Evolutionary conservation across 2,888 invertebrate genomes (phyloP).

Genomic region (Periphyllus acericola): DNA sequence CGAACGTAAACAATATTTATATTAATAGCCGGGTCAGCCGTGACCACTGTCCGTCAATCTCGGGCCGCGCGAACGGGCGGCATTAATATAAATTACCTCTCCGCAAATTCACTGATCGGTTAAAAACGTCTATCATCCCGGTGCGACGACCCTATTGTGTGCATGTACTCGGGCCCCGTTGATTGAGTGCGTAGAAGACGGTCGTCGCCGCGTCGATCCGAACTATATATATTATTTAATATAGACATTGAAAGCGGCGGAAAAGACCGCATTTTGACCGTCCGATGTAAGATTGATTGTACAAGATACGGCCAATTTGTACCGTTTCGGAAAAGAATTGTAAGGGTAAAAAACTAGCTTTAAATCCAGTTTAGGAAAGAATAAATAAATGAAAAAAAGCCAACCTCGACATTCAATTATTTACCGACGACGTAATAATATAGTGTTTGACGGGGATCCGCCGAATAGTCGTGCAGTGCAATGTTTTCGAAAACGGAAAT

Average conservation of each 20-base stretch:
- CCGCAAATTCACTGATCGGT: too few relatives aligned
- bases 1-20: too few relatives aligned
- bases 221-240: background rate
- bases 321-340: background rate
- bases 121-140: too few relatives aligned
- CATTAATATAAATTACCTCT: too few relatives aligned
- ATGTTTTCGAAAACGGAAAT: too few relatives aligned
- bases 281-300: constrained; percentile 1
- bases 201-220: background rate
- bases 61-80: too few relatives aligned
- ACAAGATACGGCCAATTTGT: background rate
- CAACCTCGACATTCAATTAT: background rate
- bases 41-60: too few relatives aligned
- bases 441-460: background rate
- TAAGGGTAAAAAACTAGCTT: background rate
- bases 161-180: background rate
- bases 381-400: background rate
- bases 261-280: background rate
- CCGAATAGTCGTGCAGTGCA: too few relatives aligned
- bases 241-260: background rate
- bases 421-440: background rate
- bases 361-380: background rate
- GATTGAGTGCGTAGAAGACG: background rate
- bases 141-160: too few relatives aligned
- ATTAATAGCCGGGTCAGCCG: too few relatives aligned